Base-by-base conservation (phyloP, 2,113 vertebrate genomes). In the Ornithorhynchus anatinus region DNA sequence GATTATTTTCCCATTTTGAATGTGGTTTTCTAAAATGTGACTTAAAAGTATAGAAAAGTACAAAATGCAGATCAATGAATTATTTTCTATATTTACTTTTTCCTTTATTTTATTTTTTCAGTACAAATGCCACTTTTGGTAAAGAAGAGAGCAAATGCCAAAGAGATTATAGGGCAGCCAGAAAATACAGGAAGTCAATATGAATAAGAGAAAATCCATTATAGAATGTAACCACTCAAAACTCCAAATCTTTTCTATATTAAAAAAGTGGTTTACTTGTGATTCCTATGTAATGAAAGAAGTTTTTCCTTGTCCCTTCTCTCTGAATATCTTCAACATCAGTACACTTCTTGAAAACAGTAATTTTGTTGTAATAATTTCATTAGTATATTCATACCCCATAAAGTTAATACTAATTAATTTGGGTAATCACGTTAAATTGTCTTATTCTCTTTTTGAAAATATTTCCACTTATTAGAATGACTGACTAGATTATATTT, bases 241-340 rank as follows among this genome's bases (percentile, higher is more conserved):
- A 42, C 13, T 59, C 36, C 12, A 36, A 59, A n/a, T n/a, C n/a
- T n/a, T n/a, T n/a, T n/a, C n/a, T n/a, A n/a, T n/a, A n/a, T 8
- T 8, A 64, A 6, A 16, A 25, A 47, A 32, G 45, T 37, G 27
- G 44, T 52, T 52, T 44, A 22, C 44, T 62, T 52, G 52, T 8
- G 32, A 22, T 51, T 10, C 2, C 19, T 40, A n/a, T 40, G 39
- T 40, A 40, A 29, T 12, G 17, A 50, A 2, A 6, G 22, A 57
- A 48, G 68, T n/a, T 48, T 39, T 90, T 94, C 91, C 82, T 90
- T 66, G 73, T 63, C 57, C 86, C 89, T 87, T 86, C 87, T 59
- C 57, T 88, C 76, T 89, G 84, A 75, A 88, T 81, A 57, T 89
- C 88, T 62, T 69, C 84, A 76, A 91, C 84, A 79, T 87, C 92